Evolutionary conservation across 2,797 vertebrate genomes (phyloP).

Genomic region (Adelosebastes latens): DNA sequence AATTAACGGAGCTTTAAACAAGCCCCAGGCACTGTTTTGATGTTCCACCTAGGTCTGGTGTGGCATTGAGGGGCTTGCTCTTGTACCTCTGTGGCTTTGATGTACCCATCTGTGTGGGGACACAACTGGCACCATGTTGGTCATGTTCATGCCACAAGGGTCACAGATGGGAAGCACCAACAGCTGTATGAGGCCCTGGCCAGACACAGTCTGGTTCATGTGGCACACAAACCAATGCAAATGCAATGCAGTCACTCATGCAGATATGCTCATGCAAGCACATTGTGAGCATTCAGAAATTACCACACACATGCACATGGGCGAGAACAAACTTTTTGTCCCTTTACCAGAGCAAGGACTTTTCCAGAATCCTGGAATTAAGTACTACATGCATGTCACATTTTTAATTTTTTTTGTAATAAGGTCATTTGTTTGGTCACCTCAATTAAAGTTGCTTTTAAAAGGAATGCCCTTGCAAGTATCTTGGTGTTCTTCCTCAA

Average conservation of each 20-base stretch:
- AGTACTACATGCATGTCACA: not conserved
- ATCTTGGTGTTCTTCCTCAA: not conserved
- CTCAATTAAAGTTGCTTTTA: not conserved
- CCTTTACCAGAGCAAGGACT: not conserved
- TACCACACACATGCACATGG: not conserved
- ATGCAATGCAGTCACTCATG: constrained; percentile 17
- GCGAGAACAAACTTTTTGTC: not conserved
- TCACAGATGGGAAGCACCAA: constrained; percentile 23
- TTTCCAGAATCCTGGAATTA: not conserved
- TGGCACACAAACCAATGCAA: not conserved
- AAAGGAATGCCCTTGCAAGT: not conserved
- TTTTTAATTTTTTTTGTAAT: not conserved
- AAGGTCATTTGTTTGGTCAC: not conserved
- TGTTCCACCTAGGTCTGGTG: not conserved
- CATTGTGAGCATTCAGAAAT: constrained; percentile 16
- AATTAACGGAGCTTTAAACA: not conserved
- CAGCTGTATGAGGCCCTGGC: constrained; percentile 32
- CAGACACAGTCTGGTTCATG: not conserved
- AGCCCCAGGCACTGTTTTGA: not conserved
- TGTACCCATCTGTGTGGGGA: constrained; percentile 32
- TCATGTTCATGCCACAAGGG: constrained; percentile 25
- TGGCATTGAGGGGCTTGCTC: not conserved
- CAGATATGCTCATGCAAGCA: constrained; percentile 16
- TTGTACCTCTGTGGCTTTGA: constrained; percentile 7
- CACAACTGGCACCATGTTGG: constrained; percentile 6